Percentiles rank a stretch among this genome's conserved stretches.
These are phyloP conservation scores for Pterocles orientalis DNA, from an alignment of 2,113 vertebrate genomes.

Conservation along the genomic window DNA sequence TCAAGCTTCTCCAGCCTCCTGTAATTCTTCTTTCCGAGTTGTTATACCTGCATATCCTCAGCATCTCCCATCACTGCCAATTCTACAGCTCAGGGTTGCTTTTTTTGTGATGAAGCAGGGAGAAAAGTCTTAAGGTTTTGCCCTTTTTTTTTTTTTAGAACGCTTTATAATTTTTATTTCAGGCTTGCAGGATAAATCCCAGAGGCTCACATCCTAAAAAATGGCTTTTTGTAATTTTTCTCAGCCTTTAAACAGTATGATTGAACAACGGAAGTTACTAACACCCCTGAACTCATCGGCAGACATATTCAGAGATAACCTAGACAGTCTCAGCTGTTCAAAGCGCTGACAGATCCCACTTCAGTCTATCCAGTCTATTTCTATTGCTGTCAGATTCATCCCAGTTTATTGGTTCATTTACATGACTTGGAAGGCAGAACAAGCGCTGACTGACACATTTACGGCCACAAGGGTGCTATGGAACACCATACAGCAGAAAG, in stretches of 20 bases:
- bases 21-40: neutral
- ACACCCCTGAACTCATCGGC: neutral
- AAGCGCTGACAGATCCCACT: neutral
- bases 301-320: neutral
- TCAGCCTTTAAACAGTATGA: neutral
- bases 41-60: neutral
- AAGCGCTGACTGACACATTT: neutral
- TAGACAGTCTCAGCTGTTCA: neutral
- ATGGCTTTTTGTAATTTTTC: neutral
- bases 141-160: neutral
- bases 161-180: neutral
- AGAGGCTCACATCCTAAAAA: neutral
- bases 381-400: neutral
- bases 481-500: neutral
- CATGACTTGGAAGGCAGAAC: neutral
- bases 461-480: neutral
- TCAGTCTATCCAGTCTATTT: neutral
- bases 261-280: neutral
- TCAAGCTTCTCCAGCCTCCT: neutral
- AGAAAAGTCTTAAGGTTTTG: neutral
- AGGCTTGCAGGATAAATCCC: neutral
- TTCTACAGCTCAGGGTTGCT: neutral
- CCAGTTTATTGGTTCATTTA: neutral
- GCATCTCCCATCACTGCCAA: neutral
- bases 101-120: neutral